These are phyloP conservation scores for Conomelus anceps DNA, from an alignment of 2,888 invertebrate species.

Conservation along the genomic window DNA sequence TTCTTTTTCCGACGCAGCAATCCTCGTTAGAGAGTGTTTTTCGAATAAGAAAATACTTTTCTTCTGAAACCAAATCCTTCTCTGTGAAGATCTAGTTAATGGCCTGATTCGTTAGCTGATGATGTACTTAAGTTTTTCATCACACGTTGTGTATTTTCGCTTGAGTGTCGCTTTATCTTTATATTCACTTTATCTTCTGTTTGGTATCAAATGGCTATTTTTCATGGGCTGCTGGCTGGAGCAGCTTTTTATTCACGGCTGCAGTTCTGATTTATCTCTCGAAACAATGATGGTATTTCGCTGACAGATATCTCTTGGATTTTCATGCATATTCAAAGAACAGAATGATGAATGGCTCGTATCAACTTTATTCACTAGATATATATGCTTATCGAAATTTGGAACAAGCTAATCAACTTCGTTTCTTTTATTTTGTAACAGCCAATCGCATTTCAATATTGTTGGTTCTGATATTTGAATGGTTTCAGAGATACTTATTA, in stretches of 20 bases:
- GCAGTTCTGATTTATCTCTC: not conserved
- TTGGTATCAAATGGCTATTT: not conserved
- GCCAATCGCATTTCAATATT: too few relatives aligned
- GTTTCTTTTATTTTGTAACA: too few relatives aligned
- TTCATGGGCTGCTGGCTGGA: not conserved
- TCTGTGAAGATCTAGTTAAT: not conserved
- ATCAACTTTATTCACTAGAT: not conserved
- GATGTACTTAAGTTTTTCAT: not conserved
- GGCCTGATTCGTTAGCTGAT: not conserved
- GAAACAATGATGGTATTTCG: not conserved
- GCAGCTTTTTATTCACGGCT: not conserved
- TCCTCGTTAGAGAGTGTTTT: not conserved
- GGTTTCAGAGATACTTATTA: too few relatives aligned
- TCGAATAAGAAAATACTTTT: not conserved
- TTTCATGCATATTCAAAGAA: not conserved
- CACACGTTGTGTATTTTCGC: not conserved
- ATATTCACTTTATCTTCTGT: not conserved
- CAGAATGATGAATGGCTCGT: not conserved
- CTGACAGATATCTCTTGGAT: not conserved
- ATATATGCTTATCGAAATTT: not conserved
- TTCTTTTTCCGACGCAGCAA: not conserved
- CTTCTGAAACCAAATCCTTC: not conserved
- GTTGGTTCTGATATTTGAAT: too few relatives aligned
- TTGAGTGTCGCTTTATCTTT: not conserved
- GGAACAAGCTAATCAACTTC: too few relatives aligned